Conservation (phyloP, 2,113 vertebrate species). For the Rhineura floridana region DNA sequence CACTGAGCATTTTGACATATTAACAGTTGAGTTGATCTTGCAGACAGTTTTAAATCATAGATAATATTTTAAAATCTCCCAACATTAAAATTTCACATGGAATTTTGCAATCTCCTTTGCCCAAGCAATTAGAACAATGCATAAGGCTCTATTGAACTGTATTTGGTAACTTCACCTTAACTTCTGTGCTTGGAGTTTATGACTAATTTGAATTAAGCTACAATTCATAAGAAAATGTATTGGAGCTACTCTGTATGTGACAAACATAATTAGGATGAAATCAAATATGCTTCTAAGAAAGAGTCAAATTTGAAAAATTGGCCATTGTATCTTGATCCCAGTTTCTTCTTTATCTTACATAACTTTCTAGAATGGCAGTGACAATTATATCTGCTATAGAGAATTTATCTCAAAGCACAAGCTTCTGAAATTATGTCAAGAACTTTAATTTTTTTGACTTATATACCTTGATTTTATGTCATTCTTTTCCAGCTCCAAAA, state of each 20-base stretch:
- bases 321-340: neutral
- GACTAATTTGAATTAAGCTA: slow-evolving; percentile 69
- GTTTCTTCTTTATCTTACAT: neutral
- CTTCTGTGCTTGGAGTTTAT: slow-evolving; percentile 69
- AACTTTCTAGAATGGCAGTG: slow-evolving; percentile 6
- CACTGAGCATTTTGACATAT: neutral
- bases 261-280: slow-evolving; percentile 59
- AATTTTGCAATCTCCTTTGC: slow-evolving; percentile 45
- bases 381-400: neutral
- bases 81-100: slow-evolving; percentile 34
- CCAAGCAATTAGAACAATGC: slow-evolving; percentile 62
- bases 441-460: neutral
- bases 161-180: slow-evolving; percentile 69
- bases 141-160: slow-evolving; percentile 63
- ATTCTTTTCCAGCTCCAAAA: neutral
- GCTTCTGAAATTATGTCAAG: slow-evolving; percentile 4
- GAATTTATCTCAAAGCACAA: neutral
- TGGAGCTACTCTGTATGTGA: slow-evolving; percentile 63
- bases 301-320: slow-evolving; percentile 37
- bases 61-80: slow-evolving; percentile 37
- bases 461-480: neutral
- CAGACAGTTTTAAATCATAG: neutral
- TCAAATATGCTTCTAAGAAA: slow-evolving; percentile 40
- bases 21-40: neutral
- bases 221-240: slow-evolving; percentile 68